Conservation (phyloP, 2,888 invertebrate species). For the Drosophila anomelani region DNA sequence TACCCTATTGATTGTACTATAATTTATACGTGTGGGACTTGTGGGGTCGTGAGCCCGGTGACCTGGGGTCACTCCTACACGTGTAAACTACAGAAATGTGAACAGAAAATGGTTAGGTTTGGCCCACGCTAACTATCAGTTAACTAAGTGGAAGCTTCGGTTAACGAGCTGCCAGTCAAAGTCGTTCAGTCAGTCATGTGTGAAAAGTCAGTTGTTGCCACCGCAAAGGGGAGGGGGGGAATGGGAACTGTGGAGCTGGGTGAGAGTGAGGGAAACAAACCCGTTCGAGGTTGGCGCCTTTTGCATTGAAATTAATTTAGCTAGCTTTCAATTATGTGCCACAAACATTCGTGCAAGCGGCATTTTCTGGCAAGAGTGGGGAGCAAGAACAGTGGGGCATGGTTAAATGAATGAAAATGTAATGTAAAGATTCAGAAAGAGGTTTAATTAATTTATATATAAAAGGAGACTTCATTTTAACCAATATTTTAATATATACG, state of each 20-base stretch:
- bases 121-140: constrained; percentile 67
- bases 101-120: constrained; percentile 57
- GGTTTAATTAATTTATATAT: background rate
- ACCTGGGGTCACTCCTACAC: constrained; percentile 40
- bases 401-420: background rate
- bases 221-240: constrained; percentile 44
- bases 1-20: background rate
- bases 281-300: constrained; percentile 69
- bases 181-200: constrained; percentile 62
- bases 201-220: constrained; percentile 81
- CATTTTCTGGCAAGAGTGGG: constrained; percentile 23
- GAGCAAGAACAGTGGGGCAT: constrained; percentile 7
- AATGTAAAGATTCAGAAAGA: too few relatives aligned
- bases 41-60: constrained; percentile 20
- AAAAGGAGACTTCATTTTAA: background rate
- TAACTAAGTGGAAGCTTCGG: constrained; percentile 79
- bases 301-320: constrained; percentile 83
- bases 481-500: background rate
- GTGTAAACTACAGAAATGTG: constrained; percentile 52
- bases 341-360: constrained; percentile 81
- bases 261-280: constrained; percentile 33
- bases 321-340: constrained; percentile 84
- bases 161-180: constrained; percentile 71
- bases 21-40: background rate
- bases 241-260: background rate